Conservation (phyloP, 1,140 invertebrate genomes). For the Calliphora vicina region DNA sequence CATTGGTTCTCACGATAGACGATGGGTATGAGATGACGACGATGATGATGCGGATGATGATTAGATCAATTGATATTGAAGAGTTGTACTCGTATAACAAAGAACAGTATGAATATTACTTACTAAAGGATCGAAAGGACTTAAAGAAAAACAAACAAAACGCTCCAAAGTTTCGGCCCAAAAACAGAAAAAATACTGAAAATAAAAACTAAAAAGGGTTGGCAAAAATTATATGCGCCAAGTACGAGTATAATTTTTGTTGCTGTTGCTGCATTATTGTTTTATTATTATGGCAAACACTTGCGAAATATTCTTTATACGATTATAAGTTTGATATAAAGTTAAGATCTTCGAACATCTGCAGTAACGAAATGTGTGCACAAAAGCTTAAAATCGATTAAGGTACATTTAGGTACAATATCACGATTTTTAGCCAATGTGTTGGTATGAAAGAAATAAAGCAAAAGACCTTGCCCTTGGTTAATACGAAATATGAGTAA, state of each 20-base stretch:
- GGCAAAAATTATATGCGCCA: slow-evolving; percentile 15
- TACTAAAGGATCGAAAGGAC: neutral
- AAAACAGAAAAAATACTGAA: neutral
- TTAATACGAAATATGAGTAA: neutral
- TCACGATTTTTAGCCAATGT: neutral
- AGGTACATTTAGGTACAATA: neutral
- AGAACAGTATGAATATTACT: neutral
- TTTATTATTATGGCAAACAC: neutral
- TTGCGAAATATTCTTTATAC: too few relatives aligned
- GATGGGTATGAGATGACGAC: neutral
- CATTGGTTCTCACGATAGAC: neutral
- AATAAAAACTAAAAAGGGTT: neutral
- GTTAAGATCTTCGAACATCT: neutral
- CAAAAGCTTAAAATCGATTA: neutral
- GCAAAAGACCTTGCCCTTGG: slow-evolving; percentile 11
- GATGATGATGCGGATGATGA: neutral
- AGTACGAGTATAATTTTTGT: neutral
- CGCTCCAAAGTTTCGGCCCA: neutral
- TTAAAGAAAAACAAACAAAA: neutral
- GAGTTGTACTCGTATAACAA: neutral
- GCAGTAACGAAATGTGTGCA: neutral
- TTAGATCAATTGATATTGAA: slow-evolving; percentile 10
- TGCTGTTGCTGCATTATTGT: neutral
- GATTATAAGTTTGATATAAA: neutral
- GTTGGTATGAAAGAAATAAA: neutral